Evolutionary conservation across 2,797 vertebrate genomes (phyloP), one percentile per base, ranked within the genome.

Genomic region (Columba guinea): DNA sequence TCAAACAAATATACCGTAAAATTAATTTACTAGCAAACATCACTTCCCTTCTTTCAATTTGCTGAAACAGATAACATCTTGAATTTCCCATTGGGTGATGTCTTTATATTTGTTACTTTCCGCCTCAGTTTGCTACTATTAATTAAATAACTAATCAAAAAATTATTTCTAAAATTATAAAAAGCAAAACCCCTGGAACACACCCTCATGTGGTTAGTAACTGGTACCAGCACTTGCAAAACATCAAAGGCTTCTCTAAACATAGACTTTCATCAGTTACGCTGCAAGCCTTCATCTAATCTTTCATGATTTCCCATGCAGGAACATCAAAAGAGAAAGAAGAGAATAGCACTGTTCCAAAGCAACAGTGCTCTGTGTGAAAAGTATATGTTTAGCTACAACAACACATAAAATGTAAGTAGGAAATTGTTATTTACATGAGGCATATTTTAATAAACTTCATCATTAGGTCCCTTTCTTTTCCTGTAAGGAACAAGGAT

Each of bases 171-270:
- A 88, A 94, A 97, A 96, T 95, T 70, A 85, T 39, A 90, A 89
- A 88, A 88, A 91, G 81, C 86, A 78, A 93, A 89, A 41, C 12
- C 21, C 67, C 63, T 39, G 46, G 60, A 92, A 97, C 52, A 91
- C 84, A 73, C 83, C 24, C 84, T 96, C 44, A 49, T 90, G 89
- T 96, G 95, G 96, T 96, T 98, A 97, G 89, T 88, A 97, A 95
- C 89, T 93, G 89, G 95, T 70, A 92, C 90, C 92, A 96, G 85
- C 86, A 94, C 70, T 95, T 92, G 88, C 85, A 91, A 92, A 97
- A 97, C 96, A 97, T 98, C 97, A 98, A 98, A 98, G 95, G 83
- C 52, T 92, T 96, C 87, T 97, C 93, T 97, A 97, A 98, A 97
- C 90, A 96, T 78, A 97, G 96, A 89, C 97, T 97, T 98, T 97